Conservation (phyloP, 2,113 vertebrate genomes). For the Crotalus helleri region DNA sequence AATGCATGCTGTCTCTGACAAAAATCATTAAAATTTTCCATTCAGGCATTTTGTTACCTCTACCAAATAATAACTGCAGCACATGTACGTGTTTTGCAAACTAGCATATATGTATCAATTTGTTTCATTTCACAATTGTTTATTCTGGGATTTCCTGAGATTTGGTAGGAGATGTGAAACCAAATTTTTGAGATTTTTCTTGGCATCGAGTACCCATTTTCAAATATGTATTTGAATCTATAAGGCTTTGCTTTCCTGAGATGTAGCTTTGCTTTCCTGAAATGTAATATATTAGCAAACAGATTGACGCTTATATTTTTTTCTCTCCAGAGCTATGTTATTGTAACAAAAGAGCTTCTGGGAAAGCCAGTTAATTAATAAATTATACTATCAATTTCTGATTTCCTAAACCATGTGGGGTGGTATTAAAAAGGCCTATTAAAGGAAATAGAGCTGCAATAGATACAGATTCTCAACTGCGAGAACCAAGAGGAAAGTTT, state of each 20-base stretch:
- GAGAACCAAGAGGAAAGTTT: neutral
- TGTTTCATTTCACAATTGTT: neutral
- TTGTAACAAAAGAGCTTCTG: neutral
- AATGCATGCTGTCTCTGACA: neutral
- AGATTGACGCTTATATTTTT: neutral
- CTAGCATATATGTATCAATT: neutral
- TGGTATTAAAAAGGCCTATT: neutral
- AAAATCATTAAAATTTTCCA: neutral
- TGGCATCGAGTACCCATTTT: neutral
- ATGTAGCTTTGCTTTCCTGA: neutral
- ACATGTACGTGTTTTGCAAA: neutral
- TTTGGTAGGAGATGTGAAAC: neutral
- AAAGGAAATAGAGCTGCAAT: neutral
- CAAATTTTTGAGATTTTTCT: neutral
- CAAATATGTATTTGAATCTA: neutral
- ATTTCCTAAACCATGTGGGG: neutral
- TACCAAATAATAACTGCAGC: neutral
- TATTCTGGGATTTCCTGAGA: neutral
- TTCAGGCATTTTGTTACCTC: neutral
- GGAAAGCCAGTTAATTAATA: neutral
- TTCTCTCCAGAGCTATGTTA: neutral
- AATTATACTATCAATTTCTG: neutral
- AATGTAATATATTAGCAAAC: neutral
- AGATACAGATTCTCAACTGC: rapidly evolving
- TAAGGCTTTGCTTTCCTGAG: neutral